A percentile compares a stretch with the other conserved stretches of the same genome.
Evolutionary conservation across 2,113 vertebrate species (phyloP).

Genomic region (Xyliphius kryptos): DNA sequence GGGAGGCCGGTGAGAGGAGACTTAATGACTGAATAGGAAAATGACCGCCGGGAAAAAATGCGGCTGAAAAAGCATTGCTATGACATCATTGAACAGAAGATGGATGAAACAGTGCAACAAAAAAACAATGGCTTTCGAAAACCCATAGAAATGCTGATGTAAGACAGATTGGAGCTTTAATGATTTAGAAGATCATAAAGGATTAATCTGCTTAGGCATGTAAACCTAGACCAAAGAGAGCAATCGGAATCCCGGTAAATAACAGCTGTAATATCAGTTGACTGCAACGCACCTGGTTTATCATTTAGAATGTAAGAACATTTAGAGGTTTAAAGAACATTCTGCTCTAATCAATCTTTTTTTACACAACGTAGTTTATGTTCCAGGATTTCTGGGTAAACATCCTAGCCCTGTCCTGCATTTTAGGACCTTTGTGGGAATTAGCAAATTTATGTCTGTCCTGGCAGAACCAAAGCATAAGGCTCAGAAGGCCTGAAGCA

Average conservation of each 20-base stretch:
- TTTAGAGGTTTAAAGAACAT: neutral
- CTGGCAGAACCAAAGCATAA: neutral
- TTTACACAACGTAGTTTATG: neutral
- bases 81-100: neutral
- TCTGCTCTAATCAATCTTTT: neutral
- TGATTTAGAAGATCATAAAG: neutral
- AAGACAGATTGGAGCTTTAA: neutral
- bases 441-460: neutral
- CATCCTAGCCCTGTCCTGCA: neutral
- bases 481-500: neutral
- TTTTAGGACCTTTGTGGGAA: neutral
- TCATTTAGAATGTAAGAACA: too few species aligned
- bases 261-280: too few species aligned
- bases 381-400: neutral
- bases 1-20: neutral
- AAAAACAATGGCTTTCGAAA: too few species aligned
- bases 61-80: neutral
- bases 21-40: neutral
- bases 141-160: neutral
- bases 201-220: neutral
- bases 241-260: neutral
- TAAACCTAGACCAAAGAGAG: neutral
- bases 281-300: neutral
- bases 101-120: neutral
- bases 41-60: neutral